A percentile compares a stretch with the other conserved stretches of the same genome.
Evolutionary conservation across 2,113 vertebrate species (phyloP).

Genomic region (Cryptomyrus ogoouensis): DNA sequence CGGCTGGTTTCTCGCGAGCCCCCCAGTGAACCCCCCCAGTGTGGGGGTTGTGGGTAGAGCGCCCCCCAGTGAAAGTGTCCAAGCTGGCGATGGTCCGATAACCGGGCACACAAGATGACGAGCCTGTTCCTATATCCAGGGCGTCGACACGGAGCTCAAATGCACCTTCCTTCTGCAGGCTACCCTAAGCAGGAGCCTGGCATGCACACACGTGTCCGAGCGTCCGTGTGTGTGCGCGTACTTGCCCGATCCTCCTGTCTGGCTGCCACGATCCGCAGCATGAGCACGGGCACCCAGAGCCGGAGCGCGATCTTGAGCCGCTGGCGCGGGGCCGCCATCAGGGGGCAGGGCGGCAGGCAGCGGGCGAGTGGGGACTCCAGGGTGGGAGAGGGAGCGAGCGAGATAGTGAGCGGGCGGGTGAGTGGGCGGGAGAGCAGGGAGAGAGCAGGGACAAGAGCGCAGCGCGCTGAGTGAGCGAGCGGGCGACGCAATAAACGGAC

Average conservation of each 20-base stretch:
- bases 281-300: constrained; percentile 88
- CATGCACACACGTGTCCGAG: background rate
- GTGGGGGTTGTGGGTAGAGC: background rate
- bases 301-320: constrained; percentile 86
- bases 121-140: background rate
- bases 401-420: constrained; percentile 39
- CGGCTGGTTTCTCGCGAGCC: background rate
- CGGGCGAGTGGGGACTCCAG: constrained; percentile 23
- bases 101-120: background rate
- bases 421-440: background rate
- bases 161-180: background rate
- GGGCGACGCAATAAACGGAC: background rate
- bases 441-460: constrained; percentile 20
- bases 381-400: constrained; percentile 35
- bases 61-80: background rate
- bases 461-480: background rate
- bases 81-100: background rate
- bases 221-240: background rate
- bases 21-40: background rate
- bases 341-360: constrained; percentile 38
- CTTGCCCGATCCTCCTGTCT: constrained; percentile 47
- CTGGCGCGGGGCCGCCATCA: constrained; percentile 81
- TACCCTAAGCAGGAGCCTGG: background rate
- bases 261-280: constrained; percentile 89
- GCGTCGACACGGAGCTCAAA: background rate